Base-by-base conservation (phyloP, 64 coral and sea anemone genomes). In the Acropora yongei region DNA sequence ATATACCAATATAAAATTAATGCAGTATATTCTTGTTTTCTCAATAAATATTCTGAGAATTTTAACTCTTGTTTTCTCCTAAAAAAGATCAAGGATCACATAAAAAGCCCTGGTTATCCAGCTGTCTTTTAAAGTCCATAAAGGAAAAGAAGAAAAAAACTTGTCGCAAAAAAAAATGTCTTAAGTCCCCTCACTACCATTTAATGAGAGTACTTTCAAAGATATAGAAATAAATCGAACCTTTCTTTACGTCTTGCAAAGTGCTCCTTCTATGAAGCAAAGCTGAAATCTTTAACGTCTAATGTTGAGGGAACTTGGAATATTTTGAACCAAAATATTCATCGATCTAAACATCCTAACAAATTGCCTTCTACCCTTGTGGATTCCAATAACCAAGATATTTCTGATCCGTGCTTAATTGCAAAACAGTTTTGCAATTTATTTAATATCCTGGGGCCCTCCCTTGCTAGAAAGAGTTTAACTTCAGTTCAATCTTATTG, bases 341-440 rank as follows among this genome's bases (percentile, higher is more conserved):
- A 67, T 66, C 67, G 44, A 43, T 42, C 67, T 55, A 55, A 55
- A 9, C 0, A 9, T 55, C 51, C 51, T 55, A 55, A 55, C 51
- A 55, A 55, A 55, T 87, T 41, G 73, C 57, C 58, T 68, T 67
- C 58, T 55, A 55, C 51, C 84, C 30, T 30, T 30, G 30, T 30
- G 30, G 30, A 30, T 30, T 30, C 30, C 30, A 30, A 30, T 30
- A 30, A 30, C 30, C 30, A 30, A 30, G 30, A 30, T 30, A 30
- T 30, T 30, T 30, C 30, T 72, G 60, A 87, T 87, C 58, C 84
- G 17, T 68, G 66, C 42, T 40, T 67, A 69, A 87, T 87, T 68
- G 84, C 84, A 68, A 67, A 87, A 3, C 84, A 72, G 68, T 87
- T 87, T 87, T 87, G 84, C 44, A 87, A 87, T 72, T 87, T 82